phyloP scores from a whole-genome alignment of 2,888 invertebrate species.

The Serripes groenlandicus region DNA sequence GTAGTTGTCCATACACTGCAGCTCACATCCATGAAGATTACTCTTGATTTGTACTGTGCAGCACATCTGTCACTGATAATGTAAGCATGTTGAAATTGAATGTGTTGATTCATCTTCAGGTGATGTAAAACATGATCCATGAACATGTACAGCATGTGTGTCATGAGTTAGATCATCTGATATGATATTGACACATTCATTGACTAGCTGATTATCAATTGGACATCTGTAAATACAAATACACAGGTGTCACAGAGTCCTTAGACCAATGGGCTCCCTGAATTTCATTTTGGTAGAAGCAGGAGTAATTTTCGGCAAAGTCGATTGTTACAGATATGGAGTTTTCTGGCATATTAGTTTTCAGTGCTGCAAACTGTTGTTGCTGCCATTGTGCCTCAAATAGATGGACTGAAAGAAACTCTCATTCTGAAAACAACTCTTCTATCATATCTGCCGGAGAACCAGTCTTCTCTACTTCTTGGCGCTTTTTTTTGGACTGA shows the following conservation, averaged over 20 bases:
- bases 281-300: slow-evolving; percentile 54
- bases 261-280: slow-evolving; percentile 61
- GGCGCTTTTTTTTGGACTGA: slow-evolving; percentile 41
- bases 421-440: slow-evolving; percentile 26
- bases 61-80: too few species aligned
- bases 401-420: slow-evolving; percentile 35
- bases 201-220: slow-evolving; percentile 19
- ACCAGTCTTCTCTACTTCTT: slow-evolving; percentile 17
- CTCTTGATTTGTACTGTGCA: too few species aligned
- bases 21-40: too few species aligned
- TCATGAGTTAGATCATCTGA: slow-evolving; percentile 54
- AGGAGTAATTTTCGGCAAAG: slow-evolving; percentile 58
- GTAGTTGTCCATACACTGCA: too few species aligned
- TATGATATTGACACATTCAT: slow-evolving; percentile 48
- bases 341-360: too few species aligned
- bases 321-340: slow-evolving; percentile 40
- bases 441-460: slow-evolving; percentile 19
- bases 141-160: slow-evolving; percentile 37
- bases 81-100: too few species aligned
- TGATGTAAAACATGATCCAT: not conserved
- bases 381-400: slow-evolving; percentile 55
- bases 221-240: slow-evolving; percentile 40
- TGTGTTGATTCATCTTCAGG: too few species aligned
- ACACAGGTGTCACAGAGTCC: slow-evolving; percentile 54
- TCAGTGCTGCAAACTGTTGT: slow-evolving; percentile 51